Conservation (phyloP, 2,888 invertebrate species). For the Pyrochroa serraticornis region DNA sequence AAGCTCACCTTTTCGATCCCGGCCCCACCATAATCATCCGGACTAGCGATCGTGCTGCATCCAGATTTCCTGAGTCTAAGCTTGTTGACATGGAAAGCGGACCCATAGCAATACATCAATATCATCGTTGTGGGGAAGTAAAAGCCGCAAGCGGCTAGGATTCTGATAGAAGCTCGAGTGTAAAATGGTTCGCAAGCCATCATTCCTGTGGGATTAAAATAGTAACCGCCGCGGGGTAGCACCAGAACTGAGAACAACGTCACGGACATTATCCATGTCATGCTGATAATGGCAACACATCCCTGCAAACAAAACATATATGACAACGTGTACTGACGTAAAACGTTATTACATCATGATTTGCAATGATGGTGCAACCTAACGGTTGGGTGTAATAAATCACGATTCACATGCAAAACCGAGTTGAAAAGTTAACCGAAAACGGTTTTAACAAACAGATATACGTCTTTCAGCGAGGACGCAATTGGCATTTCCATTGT, state of each 20-base stretch:
- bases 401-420: too few relatives aligned
- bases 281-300: conserved; percentile 69
- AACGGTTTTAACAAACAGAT: too few relatives aligned
- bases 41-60: conserved; percentile 55
- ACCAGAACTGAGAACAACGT: conserved; percentile 83
- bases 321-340: conserved; percentile 2
- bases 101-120: conserved; percentile 89
- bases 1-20: conserved; percentile 62
- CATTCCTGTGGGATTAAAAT: conserved; percentile 84
- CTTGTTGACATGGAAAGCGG: conserved; percentile 87
- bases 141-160: conserved; percentile 84
- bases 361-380: background rate
- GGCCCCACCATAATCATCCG: conserved; percentile 58
- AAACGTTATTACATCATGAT: conserved; percentile 16
- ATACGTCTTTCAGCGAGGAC: too few relatives aligned
- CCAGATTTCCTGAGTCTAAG: conserved; percentile 67
- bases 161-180: conserved; percentile 72
- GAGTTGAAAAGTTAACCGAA: too few relatives aligned
- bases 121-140: conserved; percentile 93
- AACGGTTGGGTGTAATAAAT: too few relatives aligned
- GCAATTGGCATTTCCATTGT: too few relatives aligned
- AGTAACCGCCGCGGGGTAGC: conserved; percentile 83
- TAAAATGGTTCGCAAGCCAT: conserved; percentile 90
- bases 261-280: conserved; percentile 85
- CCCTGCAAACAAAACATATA: conserved; percentile 65